Conservation (phyloP, 2,888 invertebrate genomes). For the Gordius sp. region DNA sequence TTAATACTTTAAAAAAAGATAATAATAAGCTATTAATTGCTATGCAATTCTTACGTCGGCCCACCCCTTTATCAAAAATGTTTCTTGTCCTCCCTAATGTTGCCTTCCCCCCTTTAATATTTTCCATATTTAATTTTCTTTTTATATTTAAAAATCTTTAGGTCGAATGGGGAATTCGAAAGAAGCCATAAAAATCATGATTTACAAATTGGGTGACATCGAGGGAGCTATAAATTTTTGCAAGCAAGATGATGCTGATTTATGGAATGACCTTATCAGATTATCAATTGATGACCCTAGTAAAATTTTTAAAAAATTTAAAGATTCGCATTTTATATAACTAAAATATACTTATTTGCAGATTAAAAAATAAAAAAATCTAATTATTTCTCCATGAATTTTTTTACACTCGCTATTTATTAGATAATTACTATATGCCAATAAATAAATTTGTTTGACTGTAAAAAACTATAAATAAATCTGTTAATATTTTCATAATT, state of each 20-base stretch:
- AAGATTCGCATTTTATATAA: background rate
- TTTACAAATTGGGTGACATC: slow-evolving; percentile 53
- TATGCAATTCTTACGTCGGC: too few species aligned
- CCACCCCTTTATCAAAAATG: too few species aligned
- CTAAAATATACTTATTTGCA: background rate
- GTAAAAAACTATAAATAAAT: background rate
- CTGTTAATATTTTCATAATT: background rate
- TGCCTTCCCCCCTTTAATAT: too few species aligned
- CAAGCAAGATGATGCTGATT: slow-evolving; percentile 66
- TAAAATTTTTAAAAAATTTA: background rate
- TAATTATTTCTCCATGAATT: background rate
- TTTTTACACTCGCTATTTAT: too few species aligned
- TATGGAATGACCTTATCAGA: slow-evolving; percentile 65
- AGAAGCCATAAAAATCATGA: slow-evolving; percentile 68
- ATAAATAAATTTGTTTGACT: background rate
- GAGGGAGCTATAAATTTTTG: slow-evolving; percentile 81
- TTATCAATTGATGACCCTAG: background rate
- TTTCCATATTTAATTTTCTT: background rate
- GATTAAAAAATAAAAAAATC: background rate
- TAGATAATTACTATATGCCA: too few species aligned
- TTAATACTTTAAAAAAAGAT: too few species aligned
- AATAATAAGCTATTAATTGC: too few species aligned
- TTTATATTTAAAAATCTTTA: background rate
- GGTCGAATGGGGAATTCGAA: slow-evolving; percentile 56
- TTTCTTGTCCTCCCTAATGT: too few species aligned